A percentile compares a stretch with the other conserved stretches of the same genome.
Conservation (phyloP, 2,797 vertebrate genomes). For the Chelmon rostratus region DNA sequence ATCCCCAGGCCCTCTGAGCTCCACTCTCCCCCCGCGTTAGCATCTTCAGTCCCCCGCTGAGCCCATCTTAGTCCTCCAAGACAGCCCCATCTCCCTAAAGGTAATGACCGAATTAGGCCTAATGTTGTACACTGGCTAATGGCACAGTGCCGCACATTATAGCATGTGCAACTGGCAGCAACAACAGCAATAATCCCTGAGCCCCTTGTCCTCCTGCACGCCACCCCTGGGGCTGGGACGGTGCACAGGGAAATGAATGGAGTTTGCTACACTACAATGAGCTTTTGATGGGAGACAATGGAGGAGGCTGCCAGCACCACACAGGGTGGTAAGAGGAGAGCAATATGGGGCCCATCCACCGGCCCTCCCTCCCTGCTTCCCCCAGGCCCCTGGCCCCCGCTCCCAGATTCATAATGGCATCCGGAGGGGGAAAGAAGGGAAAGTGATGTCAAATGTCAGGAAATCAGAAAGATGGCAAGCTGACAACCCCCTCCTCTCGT, state of each 20-base stretch:
- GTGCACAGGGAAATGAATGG: constrained; percentile 88
- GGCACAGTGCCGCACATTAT: constrained; percentile 87
- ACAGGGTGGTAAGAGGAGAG: constrained; percentile 85
- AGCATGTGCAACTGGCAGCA: constrained; percentile 86
- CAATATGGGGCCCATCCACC: constrained; percentile 87
- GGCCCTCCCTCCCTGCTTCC: constrained; percentile 77
- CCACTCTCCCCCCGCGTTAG: constrained; percentile 61
- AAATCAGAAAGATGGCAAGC: constrained; percentile 87
- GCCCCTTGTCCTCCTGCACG: constrained; percentile 85
- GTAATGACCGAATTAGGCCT: constrained; percentile 91
- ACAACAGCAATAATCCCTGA: constrained; percentile 86
- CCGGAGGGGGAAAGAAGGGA: constrained; percentile 84
- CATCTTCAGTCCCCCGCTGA: constrained; percentile 84
- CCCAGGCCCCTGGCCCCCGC: constrained; percentile 79
- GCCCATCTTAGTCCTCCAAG: constrained; percentile 85
- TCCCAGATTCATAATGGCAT: constrained; percentile 87
- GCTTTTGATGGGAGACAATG: constrained; percentile 93
- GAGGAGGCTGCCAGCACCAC: constrained; percentile 88
- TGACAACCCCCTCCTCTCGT: constrained; percentile 78
- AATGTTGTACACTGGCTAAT: constrained; percentile 91
- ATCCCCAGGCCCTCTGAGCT: constrained; percentile 63
- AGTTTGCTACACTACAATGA: constrained; percentile 90
- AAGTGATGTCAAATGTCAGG: constrained; percentile 90
- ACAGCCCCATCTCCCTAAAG: constrained; percentile 87
- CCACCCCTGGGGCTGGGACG: constrained; percentile 85